These are phyloP conservation scores for Panthera tigris DNA, from an alignment of 2,113 vertebrate species.

Conservation along the genomic window DNA sequence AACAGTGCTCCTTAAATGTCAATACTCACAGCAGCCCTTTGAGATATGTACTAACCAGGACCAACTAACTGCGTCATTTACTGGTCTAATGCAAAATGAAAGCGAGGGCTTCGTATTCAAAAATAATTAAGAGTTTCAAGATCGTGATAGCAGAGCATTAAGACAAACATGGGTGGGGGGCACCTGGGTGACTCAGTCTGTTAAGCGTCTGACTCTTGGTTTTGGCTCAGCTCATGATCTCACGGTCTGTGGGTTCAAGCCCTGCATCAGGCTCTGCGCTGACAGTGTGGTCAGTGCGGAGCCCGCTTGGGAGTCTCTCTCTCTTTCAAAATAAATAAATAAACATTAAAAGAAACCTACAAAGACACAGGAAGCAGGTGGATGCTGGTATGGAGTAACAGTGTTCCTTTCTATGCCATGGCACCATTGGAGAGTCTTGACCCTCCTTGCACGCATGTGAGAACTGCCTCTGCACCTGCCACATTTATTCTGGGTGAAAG, in stretches of 20 bases:
- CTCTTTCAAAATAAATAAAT: no score
- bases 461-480: not conserved
- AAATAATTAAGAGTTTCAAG: not conserved
- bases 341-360: no score
- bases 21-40: not conserved
- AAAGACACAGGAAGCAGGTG: not conserved
- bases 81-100: not conserved
- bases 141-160: no score
- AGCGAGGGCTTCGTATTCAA: not conserved
- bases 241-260: no score
- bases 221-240: no score
- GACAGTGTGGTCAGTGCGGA: no score
- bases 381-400: rapidly evolving
- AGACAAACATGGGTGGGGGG: not conserved
- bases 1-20: not conserved
- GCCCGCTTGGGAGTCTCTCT: no score
- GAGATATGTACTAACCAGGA: not conserved
- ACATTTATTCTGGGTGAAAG: not conserved
- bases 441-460: no score
- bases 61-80: not conserved
- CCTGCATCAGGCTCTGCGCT: no score
- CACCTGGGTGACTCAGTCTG: no score
- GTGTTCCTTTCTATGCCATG: not conserved
- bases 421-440: rapidly evolving
- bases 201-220: no score